These are phyloP conservation scores for Myodes glareolus DNA, from an alignment of 2,113 vertebrate genomes.

Conservation along the genomic window DNA sequence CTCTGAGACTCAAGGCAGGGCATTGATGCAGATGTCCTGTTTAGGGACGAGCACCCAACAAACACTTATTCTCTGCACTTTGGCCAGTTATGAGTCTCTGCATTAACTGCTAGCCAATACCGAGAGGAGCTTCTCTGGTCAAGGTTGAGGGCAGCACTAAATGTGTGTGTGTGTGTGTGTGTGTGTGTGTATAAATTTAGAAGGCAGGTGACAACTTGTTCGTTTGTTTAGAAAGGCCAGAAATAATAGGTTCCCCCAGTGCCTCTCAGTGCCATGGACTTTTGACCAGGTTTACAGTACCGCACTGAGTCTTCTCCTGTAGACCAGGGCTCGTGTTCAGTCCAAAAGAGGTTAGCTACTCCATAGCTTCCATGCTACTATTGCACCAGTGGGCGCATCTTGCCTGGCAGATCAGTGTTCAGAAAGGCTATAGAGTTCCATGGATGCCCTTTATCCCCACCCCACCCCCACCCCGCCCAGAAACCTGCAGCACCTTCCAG, in stretches of 20 bases:
- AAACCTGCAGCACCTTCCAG: not conserved
- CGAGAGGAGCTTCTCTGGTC: not conserved
- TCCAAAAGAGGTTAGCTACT: not conserved
- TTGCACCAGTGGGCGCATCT: not conserved
- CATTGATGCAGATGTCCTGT: not conserved
- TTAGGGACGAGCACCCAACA: not conserved
- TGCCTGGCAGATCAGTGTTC: not conserved
- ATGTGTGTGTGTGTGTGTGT: not conserved
- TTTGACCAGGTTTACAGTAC: not conserved
- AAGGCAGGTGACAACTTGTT: not conserved
- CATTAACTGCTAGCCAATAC: not conserved
- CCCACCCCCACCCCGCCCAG: not conserved
- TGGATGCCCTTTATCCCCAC: not conserved
- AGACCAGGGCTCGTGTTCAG: not conserved
- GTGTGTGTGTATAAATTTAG: not conserved
- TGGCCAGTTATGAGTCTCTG: not conserved
- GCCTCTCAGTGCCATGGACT: not conserved
- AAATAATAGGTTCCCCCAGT: not conserved
- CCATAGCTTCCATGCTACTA: not conserved
- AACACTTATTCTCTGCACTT: not conserved
- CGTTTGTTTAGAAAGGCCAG: not conserved
- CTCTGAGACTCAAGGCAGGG: not conserved
- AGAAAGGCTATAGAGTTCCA: not conserved
- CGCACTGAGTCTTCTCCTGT: not conserved
- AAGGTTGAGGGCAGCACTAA: not conserved